These are phyloP conservation scores for Papilio polytes DNA, from an alignment of 1,140 invertebrate species.

Conservation along the genomic window DNA sequence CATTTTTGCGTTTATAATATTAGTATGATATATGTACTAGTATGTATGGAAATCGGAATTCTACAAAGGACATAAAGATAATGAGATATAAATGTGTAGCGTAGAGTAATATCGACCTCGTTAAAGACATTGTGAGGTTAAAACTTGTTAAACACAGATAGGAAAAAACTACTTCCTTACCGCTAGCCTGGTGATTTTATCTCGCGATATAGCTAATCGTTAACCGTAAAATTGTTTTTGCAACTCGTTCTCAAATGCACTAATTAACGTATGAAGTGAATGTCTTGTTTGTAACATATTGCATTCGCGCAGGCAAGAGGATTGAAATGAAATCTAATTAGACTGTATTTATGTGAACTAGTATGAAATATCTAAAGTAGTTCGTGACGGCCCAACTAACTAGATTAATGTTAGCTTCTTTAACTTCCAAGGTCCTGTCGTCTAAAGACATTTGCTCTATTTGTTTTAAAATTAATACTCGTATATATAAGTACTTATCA, in stretches of 20 bases:
- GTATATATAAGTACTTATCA: neutral
- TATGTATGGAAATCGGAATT: neutral
- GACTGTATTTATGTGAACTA: slow-evolving; percentile 12
- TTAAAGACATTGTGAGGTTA: neutral
- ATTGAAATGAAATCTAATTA: slow-evolving; percentile 21
- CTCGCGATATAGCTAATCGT: neutral
- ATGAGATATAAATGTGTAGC: neutral
- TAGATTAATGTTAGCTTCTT: slow-evolving; percentile 7
- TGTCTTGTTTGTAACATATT: neutral
- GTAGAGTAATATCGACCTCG: neutral
- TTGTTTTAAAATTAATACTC: too few relatives aligned
- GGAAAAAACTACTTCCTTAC: slow-evolving; percentile 1
- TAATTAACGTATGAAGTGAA: slow-evolving; percentile 18
- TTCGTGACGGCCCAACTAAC: neutral
- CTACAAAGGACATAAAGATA: neutral
- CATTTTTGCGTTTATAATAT: too few relatives aligned
- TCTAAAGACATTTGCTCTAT: neutral
- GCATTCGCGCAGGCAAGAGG: neutral
- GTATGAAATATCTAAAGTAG: slow-evolving; percentile 18
- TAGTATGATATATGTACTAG: too few relatives aligned
- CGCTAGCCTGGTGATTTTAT: neutral
- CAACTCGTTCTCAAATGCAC: slow-evolving; percentile 17
- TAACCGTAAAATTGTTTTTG: slow-evolving; percentile 19
- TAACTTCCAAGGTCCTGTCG: neutral
- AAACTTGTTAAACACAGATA: neutral